Evolutionary conservation across 2,113 vertebrate species (phyloP).

Genomic region (Gambusia holbrooki): DNA sequence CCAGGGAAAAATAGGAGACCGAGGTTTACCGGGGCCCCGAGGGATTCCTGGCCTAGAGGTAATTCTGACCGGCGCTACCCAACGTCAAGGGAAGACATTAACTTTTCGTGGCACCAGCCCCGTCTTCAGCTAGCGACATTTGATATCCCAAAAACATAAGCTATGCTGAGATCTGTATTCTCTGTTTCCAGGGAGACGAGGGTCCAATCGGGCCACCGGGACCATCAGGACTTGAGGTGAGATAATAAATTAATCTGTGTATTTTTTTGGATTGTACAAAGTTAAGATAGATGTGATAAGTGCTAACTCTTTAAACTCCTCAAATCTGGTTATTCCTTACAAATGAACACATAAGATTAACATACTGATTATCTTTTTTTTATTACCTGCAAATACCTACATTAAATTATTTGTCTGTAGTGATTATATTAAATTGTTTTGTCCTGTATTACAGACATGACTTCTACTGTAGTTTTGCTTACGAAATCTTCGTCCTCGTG

Average conservation of each 20-base stretch:
- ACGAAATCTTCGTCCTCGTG: not conserved
- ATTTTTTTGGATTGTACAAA: not conserved
- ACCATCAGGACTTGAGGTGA: constrained; percentile 90
- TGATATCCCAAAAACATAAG: constrained; percentile 32
- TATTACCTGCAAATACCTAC: not conserved
- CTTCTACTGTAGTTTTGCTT: not conserved
- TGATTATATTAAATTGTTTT: not conserved
- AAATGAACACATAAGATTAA: too few species aligned
- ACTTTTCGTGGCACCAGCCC: constrained; percentile 28
- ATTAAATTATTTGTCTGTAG: not conserved
- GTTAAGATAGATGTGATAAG: not conserved
- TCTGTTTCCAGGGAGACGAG: constrained; percentile 89
- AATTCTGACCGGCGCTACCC: constrained; percentile 43
- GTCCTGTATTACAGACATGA: not conserved
- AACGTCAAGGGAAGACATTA: constrained; percentile 30
- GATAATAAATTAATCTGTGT: constrained; percentile 57
- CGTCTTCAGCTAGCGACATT: constrained; percentile 11
- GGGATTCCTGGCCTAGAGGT: constrained; percentile 92
- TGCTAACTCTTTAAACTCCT: not conserved
- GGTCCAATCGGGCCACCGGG: constrained; percentile 92
- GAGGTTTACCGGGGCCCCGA: constrained; percentile 93
- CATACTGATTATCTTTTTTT: not conserved
- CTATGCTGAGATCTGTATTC: constrained; percentile 42
- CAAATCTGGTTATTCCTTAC: too few species aligned
- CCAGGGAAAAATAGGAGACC: constrained; percentile 90